phyloP scores from a whole-genome alignment of 2,888 invertebrate species.

The Cataglyphis livida region DNA sequence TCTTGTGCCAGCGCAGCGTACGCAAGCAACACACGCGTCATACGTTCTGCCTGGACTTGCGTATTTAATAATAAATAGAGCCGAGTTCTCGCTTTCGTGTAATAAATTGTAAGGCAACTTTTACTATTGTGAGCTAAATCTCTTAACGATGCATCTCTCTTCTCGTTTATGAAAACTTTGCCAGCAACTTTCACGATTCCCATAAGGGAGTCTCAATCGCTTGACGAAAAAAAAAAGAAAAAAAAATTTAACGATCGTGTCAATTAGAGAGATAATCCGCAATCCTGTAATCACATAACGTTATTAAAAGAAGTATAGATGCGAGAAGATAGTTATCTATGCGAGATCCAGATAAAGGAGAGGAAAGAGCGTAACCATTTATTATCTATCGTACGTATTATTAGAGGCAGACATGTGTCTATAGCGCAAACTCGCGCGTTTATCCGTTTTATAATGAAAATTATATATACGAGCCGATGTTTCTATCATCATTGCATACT shows the following conservation, averaged over 20 bases:
- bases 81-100: constrained; percentile 50
- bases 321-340: background rate
- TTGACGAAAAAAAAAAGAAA: background rate
- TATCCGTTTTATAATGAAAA: constrained; percentile 7
- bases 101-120: constrained; percentile 42
- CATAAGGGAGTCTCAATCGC: background rate
- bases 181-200: constrained; percentile 34
- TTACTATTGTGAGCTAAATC: constrained; percentile 46
- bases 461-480: background rate
- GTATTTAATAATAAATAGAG: constrained; percentile 34
- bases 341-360: background rate
- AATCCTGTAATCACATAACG: background rate
- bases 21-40: constrained; percentile 21
- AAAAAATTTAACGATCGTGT: background rate
- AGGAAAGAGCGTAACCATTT: background rate
- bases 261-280: background rate
- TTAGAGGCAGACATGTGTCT: background rate
- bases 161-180: constrained; percentile 32
- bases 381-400: constrained; percentile 10
- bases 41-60: background rate
- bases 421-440: background rate
- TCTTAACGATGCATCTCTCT: constrained; percentile 35
- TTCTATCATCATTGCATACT: background rate
- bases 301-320: background rate
- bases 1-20: background rate